phyloP scores from a whole-genome alignment of 2,888 invertebrate genomes.

The Athrips mouffetella region DNA sequence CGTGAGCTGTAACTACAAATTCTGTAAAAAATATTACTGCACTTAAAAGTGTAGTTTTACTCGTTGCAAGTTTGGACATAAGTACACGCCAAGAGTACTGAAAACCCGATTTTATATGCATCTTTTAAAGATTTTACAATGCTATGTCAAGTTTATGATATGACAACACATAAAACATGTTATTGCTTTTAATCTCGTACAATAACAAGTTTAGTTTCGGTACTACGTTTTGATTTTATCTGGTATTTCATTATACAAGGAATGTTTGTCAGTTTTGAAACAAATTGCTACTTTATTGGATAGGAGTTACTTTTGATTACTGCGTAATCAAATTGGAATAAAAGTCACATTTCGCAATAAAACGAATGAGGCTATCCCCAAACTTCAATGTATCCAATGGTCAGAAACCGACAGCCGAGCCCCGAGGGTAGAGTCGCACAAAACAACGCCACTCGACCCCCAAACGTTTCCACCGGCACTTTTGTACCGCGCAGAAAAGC shows the following conservation, averaged over 20 bases:
- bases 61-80: not conserved
- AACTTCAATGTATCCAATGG: not conserved
- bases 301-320: not conserved
- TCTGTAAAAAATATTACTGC: not conserved
- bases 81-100: not conserved
- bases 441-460: not conserved
- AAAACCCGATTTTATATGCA: not conserved
- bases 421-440: not conserved
- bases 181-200: not conserved
- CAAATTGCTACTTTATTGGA: too few species aligned
- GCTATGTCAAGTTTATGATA: conserved; percentile 1
- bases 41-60: not conserved
- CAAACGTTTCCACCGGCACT: conserved; percentile 1
- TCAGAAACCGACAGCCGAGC: not conserved
- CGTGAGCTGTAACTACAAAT: too few species aligned
- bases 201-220: not conserved
- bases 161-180: not conserved
- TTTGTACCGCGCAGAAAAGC: not conserved
- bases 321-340: not conserved
- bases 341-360: not conserved
- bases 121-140: not conserved
- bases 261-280: too few species aligned
- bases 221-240: not conserved
- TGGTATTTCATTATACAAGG: too few species aligned
- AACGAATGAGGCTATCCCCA: not conserved